Evolutionary conservation across 2,888 invertebrate genomes (phyloP).

Genomic region (Xanthia icteritia): DNA sequence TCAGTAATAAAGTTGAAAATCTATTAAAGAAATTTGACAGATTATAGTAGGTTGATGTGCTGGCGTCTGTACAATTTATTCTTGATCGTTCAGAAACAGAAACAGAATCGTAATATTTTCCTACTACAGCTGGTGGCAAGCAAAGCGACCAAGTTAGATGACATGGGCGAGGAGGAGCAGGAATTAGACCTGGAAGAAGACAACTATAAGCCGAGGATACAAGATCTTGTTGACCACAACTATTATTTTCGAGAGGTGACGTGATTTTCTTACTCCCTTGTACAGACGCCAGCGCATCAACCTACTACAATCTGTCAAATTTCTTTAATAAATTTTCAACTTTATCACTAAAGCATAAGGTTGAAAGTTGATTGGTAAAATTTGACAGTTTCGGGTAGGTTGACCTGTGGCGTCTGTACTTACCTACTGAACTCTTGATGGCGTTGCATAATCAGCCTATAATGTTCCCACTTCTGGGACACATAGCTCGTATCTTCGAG

Average conservation of each 20-base stretch:
- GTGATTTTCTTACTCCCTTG: not conserved
- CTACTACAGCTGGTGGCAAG: constrained; percentile 78
- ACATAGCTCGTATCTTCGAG: too few species aligned
- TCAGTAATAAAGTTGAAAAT: too few species aligned
- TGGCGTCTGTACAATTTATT: not conserved
- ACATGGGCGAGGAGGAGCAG: constrained; percentile 83
- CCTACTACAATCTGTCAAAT: too few species aligned
- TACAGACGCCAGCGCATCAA: too few species aligned
- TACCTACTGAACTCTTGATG: not conserved
- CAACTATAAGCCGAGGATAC: constrained; percentile 75
- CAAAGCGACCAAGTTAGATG: constrained; percentile 78
- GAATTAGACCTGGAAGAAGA: constrained; percentile 86
- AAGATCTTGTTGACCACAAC: constrained; percentile 85
- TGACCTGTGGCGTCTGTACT: too few species aligned
- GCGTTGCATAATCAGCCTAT: not conserved
- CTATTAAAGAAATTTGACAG: too few species aligned
- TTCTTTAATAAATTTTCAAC: too few species aligned
- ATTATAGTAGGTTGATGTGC: too few species aligned
- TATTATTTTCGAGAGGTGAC: constrained; percentile 83
- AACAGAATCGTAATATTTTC: not conserved
- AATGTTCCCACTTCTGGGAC: too few species aligned
- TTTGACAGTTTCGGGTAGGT: too few species aligned
- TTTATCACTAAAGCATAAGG: too few species aligned
- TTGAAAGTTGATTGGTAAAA: too few species aligned
- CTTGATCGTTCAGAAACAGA: not conserved